Evolutionary conservation across 2,797 vertebrate genomes (phyloP), one percentile per base, ranked within the genome.

Genomic region (Lepidocolaptes lacrymiger): DNA sequence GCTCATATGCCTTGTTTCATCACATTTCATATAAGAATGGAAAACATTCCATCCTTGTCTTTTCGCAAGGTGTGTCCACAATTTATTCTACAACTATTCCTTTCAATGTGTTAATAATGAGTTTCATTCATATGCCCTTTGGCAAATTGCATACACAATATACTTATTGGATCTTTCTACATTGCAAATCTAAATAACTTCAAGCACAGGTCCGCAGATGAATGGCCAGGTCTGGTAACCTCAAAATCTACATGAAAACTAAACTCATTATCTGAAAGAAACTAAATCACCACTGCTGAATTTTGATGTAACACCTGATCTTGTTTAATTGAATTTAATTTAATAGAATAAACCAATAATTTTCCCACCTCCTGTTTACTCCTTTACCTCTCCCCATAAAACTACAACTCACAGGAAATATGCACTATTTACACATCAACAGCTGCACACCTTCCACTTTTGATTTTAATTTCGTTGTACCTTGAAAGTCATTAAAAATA

Each of bases 281-380:
- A 93, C 28, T 26, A 22, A 92, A 90, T 91, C 41, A 79, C 5
- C 37, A 84, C 32, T 49, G 46, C 51, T 75, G 66, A 27, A 85
- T 64, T 95, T 95, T 91, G 24, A 95, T 83, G 52, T n/a, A 66
- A 37, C 51, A 91, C 56, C 62, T 96, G 88, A 49, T 77, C 76
- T 61, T 87, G 19, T 68, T 94, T 79, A 95, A 68, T 52, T 95
- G 28, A 92, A 89, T 92, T 95, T 46, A 94, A 89, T 95, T 91
- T 62, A 94, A 68, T 32, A 82, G 58, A 94, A 92, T 61, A 16
- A 92, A 95, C 39, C 24, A 64, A 84, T 84, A 23, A 66, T 95
- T 96, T 91, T 43, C 22, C 8, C 26, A 84, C 43, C 76, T 85
- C 58, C 73, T 95, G 68, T 91, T 93, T 67, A 66, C 7, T 88